Evolutionary conservation across 1,140 invertebrate species (phyloP), one percentile per base, ranked within the genome.

Genomic region (Vanessa atalanta): DNA sequence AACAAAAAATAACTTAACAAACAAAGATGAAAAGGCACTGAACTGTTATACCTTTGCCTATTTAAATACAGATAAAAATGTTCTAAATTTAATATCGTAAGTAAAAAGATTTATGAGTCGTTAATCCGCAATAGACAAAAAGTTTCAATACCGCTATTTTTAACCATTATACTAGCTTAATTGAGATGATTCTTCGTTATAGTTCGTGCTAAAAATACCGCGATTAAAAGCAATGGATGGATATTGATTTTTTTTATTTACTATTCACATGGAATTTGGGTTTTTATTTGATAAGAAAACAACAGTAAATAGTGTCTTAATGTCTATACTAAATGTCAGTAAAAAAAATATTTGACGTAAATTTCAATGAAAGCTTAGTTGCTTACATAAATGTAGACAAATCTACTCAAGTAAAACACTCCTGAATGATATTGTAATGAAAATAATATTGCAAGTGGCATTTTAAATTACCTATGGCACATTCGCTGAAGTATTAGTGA

Each of bases 401-500:
- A 51, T 15, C 5, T 55, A 16, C 20, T 11, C 53, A 60, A 60
- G 26, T 16, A 23, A 60, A n/a, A 37, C 31, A 14, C n/a, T 61
- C 14, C 26, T 61, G 31, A 14, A 15, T 1, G 57, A 61, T 37
- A 26, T 61, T 37, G 57, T 14, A 31, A 61, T 31, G 57, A 37
- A 15, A 43, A 31, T 61, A 61, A 61, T 43, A n/a, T 37, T 8
- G 23, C 0, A 37, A 61, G 6, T 15, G 5, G 31, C 31, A 37
- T 61, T 61, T 61, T 61, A 61, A 61, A 8, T 57, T 61, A 61
- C 12, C 7, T 13, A 57, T 20, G 1, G 8, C 13, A 3, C 12
- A 61, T 37, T 37, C 57, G 8, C 16, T 7, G 20, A 16, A 20
- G 31, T 23, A 57, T 57, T 57, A 70, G 57, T 57, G 68, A 70